Conservation (phyloP, 1,140 invertebrate species). For the Plectrocnemia conspersa region DNA sequence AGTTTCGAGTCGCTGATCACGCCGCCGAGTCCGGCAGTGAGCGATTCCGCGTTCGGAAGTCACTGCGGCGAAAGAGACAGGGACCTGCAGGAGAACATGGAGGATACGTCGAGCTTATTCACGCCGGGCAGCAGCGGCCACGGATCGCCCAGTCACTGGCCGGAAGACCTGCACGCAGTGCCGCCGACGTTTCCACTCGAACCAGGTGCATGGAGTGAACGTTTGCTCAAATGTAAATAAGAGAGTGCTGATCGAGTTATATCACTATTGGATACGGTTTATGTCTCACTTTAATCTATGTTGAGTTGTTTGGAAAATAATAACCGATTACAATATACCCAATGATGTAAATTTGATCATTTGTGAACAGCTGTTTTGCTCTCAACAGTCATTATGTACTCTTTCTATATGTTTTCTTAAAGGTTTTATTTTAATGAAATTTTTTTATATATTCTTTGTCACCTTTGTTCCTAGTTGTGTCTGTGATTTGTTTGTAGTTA, state of each 20-base stretch:
- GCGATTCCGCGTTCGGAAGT: conserved; percentile 51
- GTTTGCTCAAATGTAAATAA: background rate
- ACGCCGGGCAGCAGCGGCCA: conserved; percentile 47
- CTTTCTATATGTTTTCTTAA: too few species aligned
- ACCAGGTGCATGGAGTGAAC: conserved; percentile 20
- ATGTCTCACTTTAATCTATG: too few species aligned
- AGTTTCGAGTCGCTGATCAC: conserved; percentile 39
- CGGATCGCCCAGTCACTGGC: conserved; percentile 56
- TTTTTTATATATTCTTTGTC: too few species aligned
- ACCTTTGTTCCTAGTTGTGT: too few species aligned
- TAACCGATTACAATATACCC: too few species aligned
- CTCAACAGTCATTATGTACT: too few species aligned
- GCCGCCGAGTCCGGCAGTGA: conserved; percentile 37
- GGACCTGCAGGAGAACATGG: conserved; percentile 39
- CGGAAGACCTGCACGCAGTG: conserved; percentile 45
- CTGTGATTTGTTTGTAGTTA: too few species aligned
- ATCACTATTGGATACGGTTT: background rate
- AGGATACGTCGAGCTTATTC: conserved; percentile 23
- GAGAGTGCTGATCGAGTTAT: background rate
- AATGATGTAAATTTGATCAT: too few species aligned
- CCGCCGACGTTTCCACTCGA: conserved; percentile 34
- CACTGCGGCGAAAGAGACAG: conserved; percentile 38
- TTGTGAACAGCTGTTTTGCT: too few species aligned
- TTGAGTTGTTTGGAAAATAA: too few species aligned
- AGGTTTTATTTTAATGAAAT: too few species aligned